Conservation (phyloP, 1,140 invertebrate genomes). For the Aphis craccivora region DNA sequence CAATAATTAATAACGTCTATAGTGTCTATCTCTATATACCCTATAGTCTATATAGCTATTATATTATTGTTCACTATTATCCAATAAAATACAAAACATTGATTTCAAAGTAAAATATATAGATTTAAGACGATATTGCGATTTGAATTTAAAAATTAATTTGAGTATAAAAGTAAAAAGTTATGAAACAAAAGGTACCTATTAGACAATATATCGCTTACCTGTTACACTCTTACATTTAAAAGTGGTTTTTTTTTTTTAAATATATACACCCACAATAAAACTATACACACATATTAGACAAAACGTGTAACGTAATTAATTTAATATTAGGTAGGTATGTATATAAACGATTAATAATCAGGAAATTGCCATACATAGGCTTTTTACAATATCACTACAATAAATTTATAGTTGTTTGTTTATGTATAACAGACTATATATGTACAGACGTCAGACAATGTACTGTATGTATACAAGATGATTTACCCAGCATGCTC, state of each 20-base stretch:
- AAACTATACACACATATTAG: not conserved
- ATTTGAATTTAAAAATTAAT: not conserved
- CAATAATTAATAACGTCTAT: not conserved
- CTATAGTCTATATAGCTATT: not conserved
- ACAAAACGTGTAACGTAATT: not conserved
- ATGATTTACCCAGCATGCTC: too few species aligned
- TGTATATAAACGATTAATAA: not conserved
- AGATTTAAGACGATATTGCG: too few species aligned
- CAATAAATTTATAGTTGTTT: not conserved
- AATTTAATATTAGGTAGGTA: not conserved
- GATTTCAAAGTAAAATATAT: not conserved
- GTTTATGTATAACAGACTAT: not conserved
- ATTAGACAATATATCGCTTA: not conserved
- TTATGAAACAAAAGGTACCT: not conserved
- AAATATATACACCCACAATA: not conserved
- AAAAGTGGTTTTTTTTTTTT: not conserved
- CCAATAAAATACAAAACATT: not conserved
- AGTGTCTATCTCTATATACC: too few species aligned
- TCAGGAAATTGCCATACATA: too few species aligned
- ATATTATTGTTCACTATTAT: too few species aligned
- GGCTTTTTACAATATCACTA: not conserved
- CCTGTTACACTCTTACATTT: not conserved
- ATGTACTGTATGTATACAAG: not conserved
- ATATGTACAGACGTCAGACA: too few species aligned
- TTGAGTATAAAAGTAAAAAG: not conserved